Base-by-base conservation (phyloP, 2,888 invertebrate genomes). In the Nephrotoma appendiculata region DNA sequence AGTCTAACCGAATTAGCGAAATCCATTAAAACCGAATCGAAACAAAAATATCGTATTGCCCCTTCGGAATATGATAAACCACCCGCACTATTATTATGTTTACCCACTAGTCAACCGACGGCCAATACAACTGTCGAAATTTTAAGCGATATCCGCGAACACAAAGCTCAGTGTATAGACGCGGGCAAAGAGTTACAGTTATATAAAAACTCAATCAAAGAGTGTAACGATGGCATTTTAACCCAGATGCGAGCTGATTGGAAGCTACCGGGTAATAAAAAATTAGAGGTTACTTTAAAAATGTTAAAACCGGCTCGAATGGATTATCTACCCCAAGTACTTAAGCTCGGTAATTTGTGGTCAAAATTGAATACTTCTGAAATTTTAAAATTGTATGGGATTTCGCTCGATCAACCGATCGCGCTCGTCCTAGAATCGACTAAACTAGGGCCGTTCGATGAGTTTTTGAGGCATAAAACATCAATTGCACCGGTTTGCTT, bases 341-440 rank as follows among this genome's bases (percentile, higher is more conserved):
- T 96, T 87, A 94, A 95, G 88, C 91, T 96, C 88, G 95, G 96
- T 0, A 95, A 95, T 71, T 94, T 94, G 88, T 97, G 97, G 95
- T 95, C 95, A 84, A 94, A 95, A 89, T 93, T 97, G 88, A 94
- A 95, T 89, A 96, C 96, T 0, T 94, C 94, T 87, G 94, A 96
- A 5, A 93, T 97, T 89, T 95, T 97, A 0, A 94, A 95, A 88
- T 90, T 97, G 87, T 95, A 95, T 89, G 98, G 97, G 0, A 92
- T 97, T 48, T 96, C 96, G 0, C 92, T 97, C 57, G 94, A 94
- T 87, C 95, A 95, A 87, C 95, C 96, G 4, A 94, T 96, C 43
- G 95, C 97, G 0, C 94, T 98, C 92, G 94, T 98, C 31, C 92
- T 96, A 89, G 98, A 98, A 91, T 95, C 96, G 90, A 93, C 97